Percentiles rank a stretch among this genome's conserved stretches.
Conservation (phyloP, 2,113 vertebrate species). For the Mormyrus iriodes region DNA sequence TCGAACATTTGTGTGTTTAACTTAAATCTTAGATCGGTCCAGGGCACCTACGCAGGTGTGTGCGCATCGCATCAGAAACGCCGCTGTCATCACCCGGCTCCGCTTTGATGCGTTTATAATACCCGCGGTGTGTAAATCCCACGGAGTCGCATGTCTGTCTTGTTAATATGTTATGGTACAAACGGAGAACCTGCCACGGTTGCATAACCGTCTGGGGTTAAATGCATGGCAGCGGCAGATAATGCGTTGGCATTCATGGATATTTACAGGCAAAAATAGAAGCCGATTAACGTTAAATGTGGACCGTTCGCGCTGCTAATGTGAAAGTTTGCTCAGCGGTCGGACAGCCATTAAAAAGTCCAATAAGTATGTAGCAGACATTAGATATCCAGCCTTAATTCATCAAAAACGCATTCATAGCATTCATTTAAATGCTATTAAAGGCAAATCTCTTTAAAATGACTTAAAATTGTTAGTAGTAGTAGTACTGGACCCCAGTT, state of each 20-base stretch:
- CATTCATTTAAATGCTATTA: background rate
- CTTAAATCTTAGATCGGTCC: conserved; percentile 34
- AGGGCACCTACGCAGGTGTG: background rate
- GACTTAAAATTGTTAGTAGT: background rate
- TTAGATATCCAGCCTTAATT: background rate
- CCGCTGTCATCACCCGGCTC: background rate
- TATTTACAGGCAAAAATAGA: conserved; percentile 63
- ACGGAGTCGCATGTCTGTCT: background rate
- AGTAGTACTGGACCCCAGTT: background rate
- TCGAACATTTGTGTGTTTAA: conserved; percentile 29
- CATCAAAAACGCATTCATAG: background rate
- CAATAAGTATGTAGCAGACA: conserved; percentile 50
- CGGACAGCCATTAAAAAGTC: conserved; percentile 59
- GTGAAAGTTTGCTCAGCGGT: conserved; percentile 57
- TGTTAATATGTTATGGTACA: conserved; percentile 44
- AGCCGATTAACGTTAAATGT: conserved; percentile 65
- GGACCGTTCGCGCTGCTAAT: conserved; percentile 60
- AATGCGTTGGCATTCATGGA: conserved; percentile 56
- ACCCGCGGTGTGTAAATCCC: background rate
- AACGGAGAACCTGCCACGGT: conserved; percentile 38
- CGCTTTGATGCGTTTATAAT: background rate
- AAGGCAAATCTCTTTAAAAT: background rate
- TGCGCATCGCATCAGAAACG: background rate
- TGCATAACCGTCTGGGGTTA: conserved; percentile 47
- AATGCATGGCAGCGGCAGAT: conserved; percentile 58